Evolutionary conservation across 2,888 invertebrate genomes (phyloP), one percentile per base, ranked within the genome.

Genomic region (Hypomecis atomaria): DNA sequence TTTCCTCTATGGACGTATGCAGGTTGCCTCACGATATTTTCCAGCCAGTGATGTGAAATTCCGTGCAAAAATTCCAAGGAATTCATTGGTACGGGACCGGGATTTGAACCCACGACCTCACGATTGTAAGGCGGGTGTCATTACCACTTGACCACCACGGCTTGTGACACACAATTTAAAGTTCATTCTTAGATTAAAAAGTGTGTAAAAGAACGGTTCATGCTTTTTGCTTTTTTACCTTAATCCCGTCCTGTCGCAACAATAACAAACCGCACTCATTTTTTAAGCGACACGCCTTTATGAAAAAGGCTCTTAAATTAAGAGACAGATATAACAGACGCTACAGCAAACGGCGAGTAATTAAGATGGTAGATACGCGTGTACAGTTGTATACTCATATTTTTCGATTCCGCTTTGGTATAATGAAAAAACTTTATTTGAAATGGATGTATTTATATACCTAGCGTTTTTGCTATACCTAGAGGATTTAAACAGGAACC

Each of bases 261-360:
- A 66, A 63, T 72, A 68, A 75, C 71, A 71, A 74, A 70, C 71
- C 70, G 54, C 38, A 65, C 69, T 70, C 76, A 77, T 79, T 74
- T 68, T 75, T 72, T 75, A 72, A 76, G 62, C 66, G 72, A 58
- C 75, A 57, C 74, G 70, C 75, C 74, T 74, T 67, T 70, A 67
- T 71, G 67, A 73, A 76, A 72, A 67, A 74, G 64, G 60, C 72
- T 76, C 55, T 73, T 70, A 75, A 73, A 79, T 78, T 74, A 78
- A 66, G 63, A 72, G 57, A 74, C 61, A 71, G 71, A 71, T 53
- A 36, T 69, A 71, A 71, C 50, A 45, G 64, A 69, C 67, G 65
- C 64, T 65, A 73, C 57, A 23, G 23, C 23, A 68, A 72, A 54
- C 62, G 59, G 59, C 40, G 8, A 60, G 45, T 62, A 59, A 66